phyloP scores from a whole-genome alignment of 2,888 invertebrate species.

The Scaptomyza reducta region DNA sequence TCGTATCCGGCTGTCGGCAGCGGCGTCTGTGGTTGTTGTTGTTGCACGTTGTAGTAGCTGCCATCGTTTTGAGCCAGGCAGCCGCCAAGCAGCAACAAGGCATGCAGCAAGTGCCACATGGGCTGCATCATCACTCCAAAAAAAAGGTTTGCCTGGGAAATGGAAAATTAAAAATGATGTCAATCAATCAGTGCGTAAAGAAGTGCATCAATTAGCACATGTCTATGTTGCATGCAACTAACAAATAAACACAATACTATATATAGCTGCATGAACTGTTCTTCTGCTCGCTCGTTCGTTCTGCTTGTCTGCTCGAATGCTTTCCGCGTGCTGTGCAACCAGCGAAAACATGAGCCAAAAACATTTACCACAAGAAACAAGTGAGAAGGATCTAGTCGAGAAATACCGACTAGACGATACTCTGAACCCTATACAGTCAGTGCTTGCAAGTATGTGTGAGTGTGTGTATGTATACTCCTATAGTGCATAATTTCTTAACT shows the following conservation, averaged over 20 bases:
- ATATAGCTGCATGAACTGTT: conserved; percentile 17
- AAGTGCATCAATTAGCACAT: conserved; percentile 47
- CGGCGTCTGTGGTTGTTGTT: conserved; percentile 36
- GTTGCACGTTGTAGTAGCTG: conserved; percentile 58
- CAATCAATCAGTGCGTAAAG: conserved; percentile 59
- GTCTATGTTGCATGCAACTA: conserved; percentile 9
- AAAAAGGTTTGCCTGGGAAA: conserved; percentile 14
- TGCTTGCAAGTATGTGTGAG: no score
- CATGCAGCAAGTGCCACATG: conserved; percentile 66
- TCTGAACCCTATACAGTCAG: no score
- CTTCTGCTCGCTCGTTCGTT: conserved; percentile 14
- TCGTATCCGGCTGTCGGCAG: conserved; percentile 44
- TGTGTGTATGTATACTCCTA: no score
- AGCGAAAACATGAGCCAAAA: conserved; percentile 34
- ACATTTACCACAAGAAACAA: neutral
- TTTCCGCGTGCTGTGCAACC: conserved; percentile 70
- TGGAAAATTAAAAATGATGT: conserved; percentile 11
- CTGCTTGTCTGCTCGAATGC: conserved; percentile 36
- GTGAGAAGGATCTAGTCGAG: no score
- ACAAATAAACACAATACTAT: conserved; percentile 26
- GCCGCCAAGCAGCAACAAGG: conserved; percentile 54
- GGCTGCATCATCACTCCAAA: conserved; percentile 46
- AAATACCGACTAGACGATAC: no score
- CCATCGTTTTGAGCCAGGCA: conserved; percentile 54
- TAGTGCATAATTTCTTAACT: no score